These are phyloP conservation scores for Drosophila rellima DNA, from an alignment of 2,888 invertebrate species.

Conservation along the genomic window DNA sequence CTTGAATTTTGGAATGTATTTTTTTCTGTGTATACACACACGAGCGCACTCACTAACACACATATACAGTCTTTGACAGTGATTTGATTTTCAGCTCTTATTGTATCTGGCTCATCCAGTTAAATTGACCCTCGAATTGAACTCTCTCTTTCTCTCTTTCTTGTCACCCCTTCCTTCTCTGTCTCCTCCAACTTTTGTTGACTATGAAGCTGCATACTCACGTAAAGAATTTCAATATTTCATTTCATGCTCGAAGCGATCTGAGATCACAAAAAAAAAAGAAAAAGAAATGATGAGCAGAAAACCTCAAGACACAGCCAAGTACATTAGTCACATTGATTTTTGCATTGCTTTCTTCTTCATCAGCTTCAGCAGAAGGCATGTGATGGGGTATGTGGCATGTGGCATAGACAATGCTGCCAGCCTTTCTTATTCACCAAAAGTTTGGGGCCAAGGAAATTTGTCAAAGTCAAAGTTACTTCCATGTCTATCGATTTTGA, in stretches of 20 bases:
- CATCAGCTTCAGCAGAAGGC: too few relatives aligned
- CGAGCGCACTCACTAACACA: constrained; percentile 2
- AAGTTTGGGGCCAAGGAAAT: constrained; percentile 52
- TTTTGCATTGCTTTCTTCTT: constrained; percentile 45
- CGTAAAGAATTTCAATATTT: constrained; percentile 41
- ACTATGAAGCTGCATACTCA: constrained; percentile 6
- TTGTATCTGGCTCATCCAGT: constrained; percentile 30
- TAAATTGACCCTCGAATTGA: background rate
- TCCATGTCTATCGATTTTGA: constrained; percentile 66
- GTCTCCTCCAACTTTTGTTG: background rate
- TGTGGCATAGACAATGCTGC: constrained; percentile 30
- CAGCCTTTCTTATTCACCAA: constrained; percentile 29
- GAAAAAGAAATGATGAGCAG: background rate
- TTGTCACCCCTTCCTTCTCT: too few relatives aligned
- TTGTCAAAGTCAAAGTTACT: constrained; percentile 70
- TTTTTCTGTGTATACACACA: background rate
- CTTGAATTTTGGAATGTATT: too few relatives aligned
- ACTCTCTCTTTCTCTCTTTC: too few relatives aligned
- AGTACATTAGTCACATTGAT: constrained; percentile 56
- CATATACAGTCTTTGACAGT: constrained; percentile 36
- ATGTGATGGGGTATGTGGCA: background rate
- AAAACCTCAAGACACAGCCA: constrained; percentile 1
- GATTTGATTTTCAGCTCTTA: constrained; percentile 56
- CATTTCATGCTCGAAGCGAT: constrained; percentile 30
- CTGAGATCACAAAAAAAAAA: constrained; percentile 1